These are phyloP conservation scores for Cheilosia grossa DNA, from an alignment of 2,888 invertebrate genomes.

Conservation along the genomic window DNA sequence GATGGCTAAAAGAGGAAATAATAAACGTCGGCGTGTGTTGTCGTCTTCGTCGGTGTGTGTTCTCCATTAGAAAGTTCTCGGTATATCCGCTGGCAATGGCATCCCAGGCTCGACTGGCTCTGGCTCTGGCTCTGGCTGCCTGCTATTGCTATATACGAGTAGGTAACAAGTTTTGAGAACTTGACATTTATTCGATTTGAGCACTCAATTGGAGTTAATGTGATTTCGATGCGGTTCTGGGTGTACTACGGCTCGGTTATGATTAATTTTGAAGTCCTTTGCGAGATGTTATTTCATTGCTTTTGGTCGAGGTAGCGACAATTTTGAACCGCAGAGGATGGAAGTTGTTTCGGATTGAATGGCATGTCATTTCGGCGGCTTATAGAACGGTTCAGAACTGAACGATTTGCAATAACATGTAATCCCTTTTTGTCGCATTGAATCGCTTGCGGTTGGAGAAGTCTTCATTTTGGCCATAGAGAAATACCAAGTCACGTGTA, in stretches of 20 bases:
- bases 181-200: conserved; percentile 74
- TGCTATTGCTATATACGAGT: too few species aligned
- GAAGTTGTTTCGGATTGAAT: too few species aligned
- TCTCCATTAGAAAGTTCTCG: conserved; percentile 42
- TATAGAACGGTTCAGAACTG: too few species aligned
- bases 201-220: conserved; percentile 73
- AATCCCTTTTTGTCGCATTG: too few species aligned
- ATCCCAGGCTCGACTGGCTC: conserved; percentile 3
- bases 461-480: too few species aligned
- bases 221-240: conserved; percentile 65
- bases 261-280: conserved; percentile 60
- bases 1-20: conserved; percentile 66
- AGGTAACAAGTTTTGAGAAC: conserved; percentile 59
- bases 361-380: too few species aligned
- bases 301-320: background rate
- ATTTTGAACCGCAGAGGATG: background rate
- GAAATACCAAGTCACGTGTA: too few species aligned
- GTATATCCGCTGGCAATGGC: conserved; percentile 53
- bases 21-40: conserved; percentile 41
- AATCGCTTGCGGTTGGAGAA: too few species aligned
- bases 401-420: too few species aligned
- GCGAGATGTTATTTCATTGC: conserved; percentile 37
- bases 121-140: conserved; percentile 10
- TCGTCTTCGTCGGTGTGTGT: conserved; percentile 9
- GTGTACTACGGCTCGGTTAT: conserved; percentile 52